Evolutionary conservation across 2,888 invertebrate species (phyloP), one percentile per base, ranked within the genome.

Genomic region (Drosophila eohydei): DNA sequence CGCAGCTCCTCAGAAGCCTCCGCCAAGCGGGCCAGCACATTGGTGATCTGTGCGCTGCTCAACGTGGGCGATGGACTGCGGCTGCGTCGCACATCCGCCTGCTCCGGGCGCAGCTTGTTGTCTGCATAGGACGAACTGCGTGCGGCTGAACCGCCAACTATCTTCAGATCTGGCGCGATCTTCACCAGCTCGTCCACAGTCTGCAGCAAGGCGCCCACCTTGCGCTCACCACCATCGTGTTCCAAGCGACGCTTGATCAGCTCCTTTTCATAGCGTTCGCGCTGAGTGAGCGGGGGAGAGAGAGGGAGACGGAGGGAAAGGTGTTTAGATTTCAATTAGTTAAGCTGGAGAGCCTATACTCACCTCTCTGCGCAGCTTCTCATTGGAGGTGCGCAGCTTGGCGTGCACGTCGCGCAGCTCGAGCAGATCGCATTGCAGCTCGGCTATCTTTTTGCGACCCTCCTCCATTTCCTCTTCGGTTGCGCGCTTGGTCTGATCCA

Each of bases 401-500:
- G 98, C 97, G 92, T 98, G 98, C 26, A 97, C 97, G 92, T 98
- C 98, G 32, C 98, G 94, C 58, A 98, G 92, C 92, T 98, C 98
- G 59, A 98, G 92, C 51, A 98, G 93, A 93, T 98, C 98, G 90
- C 97, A 97, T 92, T 98, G 98, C 52, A 98, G 92, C 93, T 98
- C 96, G 6, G 95, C 93, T 79, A 96, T 95, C 94, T 98, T 98
- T 91, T 96, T 96, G 90, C 96, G 96, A 57, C 96, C 97, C 91
- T 98, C 97, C 80, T 97, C 96, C 83, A 97, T 96, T 91, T 98
- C 98, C 92, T 97, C 97, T 87, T 98, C 98, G 5, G 96, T 95
- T 1, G 96, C 94, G 88, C 96, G 95, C 93, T 97, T 97, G 71
- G 97, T 93, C 89, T 97, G 97, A 60, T 98, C 97, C 83, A 96